Percentiles rank a stretch among this genome's conserved stretches.
Conservation (phyloP, 2,113 vertebrate genomes). For the Oceanodroma tethys region DNA sequence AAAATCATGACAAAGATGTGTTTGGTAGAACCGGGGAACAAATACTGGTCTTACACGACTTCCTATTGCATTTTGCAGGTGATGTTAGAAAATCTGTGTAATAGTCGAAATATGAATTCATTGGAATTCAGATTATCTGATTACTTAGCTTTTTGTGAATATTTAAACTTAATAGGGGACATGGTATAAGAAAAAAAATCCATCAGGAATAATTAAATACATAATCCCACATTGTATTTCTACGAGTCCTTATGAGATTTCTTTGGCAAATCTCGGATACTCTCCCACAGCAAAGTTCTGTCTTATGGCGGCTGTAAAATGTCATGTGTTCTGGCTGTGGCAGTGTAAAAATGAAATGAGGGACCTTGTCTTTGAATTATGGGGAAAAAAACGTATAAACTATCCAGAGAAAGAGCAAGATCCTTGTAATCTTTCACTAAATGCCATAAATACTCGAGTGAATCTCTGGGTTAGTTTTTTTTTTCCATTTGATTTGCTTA, state of each 20-base stretch:
- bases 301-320: not conserved
- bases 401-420: not conserved
- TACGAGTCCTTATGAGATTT: not conserved
- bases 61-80: not conserved
- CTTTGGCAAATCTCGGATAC: not conserved
- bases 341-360: not conserved
- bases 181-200: not conserved
- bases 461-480: accelerated
- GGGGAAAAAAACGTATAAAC: not conserved
- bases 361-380: not conserved
- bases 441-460: not conserved
- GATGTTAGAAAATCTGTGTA: not conserved
- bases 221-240: not conserved
- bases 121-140: not conserved
- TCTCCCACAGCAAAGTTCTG: not conserved
- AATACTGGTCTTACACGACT: not conserved
- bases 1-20: not conserved
- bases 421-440: not conserved
- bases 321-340: not conserved
- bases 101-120: not conserved
- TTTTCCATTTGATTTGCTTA: not conserved
- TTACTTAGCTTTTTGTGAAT: not conserved
- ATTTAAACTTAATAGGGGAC: not conserved
- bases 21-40: not conserved
- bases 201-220: not conserved